Conservation (phyloP, 1,140 invertebrate genomes). For the Zaprionus tsacasi region DNA sequence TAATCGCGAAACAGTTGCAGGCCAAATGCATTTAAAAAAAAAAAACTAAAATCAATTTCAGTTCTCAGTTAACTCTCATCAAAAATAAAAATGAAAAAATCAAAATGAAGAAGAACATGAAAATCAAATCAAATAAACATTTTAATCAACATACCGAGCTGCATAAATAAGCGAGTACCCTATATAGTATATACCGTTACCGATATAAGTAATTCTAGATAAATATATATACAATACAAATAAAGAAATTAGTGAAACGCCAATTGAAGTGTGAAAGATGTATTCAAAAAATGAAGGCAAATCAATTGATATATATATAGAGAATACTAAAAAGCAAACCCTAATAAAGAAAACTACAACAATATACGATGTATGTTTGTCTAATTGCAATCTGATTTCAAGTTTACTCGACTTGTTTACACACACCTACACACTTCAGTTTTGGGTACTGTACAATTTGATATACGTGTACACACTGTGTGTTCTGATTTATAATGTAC, state of each 20-base stretch:
- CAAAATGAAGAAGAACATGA: slow-evolving; percentile 40
- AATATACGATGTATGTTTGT: neutral
- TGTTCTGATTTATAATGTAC: slow-evolving; percentile 24
- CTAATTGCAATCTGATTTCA: slow-evolving; percentile 20
- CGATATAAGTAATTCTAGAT: slow-evolving; percentile 44
- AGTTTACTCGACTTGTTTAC: slow-evolving; percentile 25
- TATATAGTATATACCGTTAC: slow-evolving; percentile 24
- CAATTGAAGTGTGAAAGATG: slow-evolving; percentile 8
- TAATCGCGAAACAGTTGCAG: slow-evolving; percentile 53
- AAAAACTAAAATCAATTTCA: slow-evolving; percentile 18
- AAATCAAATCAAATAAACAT: slow-evolving; percentile 73
- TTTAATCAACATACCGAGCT: slow-evolving; percentile 44
- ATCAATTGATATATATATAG: neutral
- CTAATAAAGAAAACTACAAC: slow-evolving; percentile 3
- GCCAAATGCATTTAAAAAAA: slow-evolving; percentile 70
- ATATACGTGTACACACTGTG: neutral
- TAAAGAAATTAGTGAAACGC: slow-evolving; percentile 17
- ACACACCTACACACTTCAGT: slow-evolving; percentile 11
- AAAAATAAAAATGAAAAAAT: slow-evolving; percentile 52
- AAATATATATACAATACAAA: slow-evolving; percentile 7
- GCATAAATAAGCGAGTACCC: slow-evolving; percentile 6
- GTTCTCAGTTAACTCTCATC: slow-evolving; percentile 53
- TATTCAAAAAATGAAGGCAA: neutral
- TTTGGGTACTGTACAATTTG: slow-evolving; percentile 15
- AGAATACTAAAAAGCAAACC: slow-evolving; percentile 2